A percentile compares a stretch with the other conserved stretches of the same genome.
Evolutionary conservation across 2,113 vertebrate species (phyloP).

Genomic region (Octodon degus): DNA sequence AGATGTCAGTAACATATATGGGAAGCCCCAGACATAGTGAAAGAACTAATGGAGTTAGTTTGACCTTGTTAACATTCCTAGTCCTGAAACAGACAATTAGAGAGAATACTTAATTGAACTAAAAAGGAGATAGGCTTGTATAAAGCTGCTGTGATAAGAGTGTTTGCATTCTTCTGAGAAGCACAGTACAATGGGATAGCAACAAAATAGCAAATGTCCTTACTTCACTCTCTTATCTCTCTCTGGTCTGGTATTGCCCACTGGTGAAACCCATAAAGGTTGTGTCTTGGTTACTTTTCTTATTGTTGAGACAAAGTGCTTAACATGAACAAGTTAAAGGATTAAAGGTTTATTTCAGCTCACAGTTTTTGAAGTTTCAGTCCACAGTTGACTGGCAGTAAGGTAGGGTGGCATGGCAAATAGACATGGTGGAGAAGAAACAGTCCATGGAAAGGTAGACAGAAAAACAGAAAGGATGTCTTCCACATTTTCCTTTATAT

Average conservation of each 20-base stretch:
- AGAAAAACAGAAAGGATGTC: background rate
- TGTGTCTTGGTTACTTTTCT: background rate
- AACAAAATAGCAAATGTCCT: background rate
- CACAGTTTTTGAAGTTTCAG: background rate
- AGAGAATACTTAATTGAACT: background rate
- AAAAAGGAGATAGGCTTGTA: background rate
- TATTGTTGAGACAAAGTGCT: background rate
- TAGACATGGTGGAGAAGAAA: background rate
- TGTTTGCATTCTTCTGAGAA: background rate
- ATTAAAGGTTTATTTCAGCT: background rate
- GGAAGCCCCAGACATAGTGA: background rate
- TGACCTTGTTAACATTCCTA: background rate
- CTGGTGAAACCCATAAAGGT: background rate
- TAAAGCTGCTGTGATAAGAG: background rate
- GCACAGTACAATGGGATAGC: background rate
- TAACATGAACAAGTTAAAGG: background rate
- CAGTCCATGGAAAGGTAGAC: background rate
- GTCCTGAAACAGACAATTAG: background rate
- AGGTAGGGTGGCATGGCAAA: background rate
- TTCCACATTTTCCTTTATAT: background rate
- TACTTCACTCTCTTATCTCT: background rate
- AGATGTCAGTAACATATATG: background rate
- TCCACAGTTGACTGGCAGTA: background rate
- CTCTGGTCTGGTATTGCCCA: background rate
- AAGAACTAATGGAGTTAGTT: background rate